Conservation (phyloP, 2,113 vertebrate genomes). For the Trachemys scripta region DNA sequence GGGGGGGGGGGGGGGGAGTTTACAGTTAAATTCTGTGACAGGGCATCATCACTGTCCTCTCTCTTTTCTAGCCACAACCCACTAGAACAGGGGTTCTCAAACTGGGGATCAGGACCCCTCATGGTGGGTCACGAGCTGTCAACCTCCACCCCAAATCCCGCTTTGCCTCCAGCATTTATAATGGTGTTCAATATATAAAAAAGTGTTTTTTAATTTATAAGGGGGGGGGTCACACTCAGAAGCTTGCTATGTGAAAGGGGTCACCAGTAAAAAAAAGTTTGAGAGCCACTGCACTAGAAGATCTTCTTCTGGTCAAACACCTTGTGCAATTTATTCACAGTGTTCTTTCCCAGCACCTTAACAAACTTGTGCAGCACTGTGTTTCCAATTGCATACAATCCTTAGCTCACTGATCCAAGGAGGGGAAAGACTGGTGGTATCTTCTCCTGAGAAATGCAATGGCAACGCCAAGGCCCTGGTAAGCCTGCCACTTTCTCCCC, state of each 20-base stretch:
- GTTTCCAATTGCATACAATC: not conserved
- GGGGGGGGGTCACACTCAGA: no score
- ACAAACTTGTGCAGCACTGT: not conserved
- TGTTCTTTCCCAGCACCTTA: not conserved
- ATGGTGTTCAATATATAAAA: no score
- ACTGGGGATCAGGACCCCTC: no score
- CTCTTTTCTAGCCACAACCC: not conserved
- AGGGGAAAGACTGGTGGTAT: not conserved
- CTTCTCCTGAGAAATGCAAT: not conserved
- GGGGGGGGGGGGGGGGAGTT: not conserved
- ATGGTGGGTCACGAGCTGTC: no score
- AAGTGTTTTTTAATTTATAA: no score
- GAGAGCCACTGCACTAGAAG: not conserved
- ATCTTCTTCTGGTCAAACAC: not conserved
- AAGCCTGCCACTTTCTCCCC: not conserved
- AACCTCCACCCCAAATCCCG: no score
- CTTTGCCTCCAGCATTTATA: no score
- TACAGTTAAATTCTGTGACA: not conserved
- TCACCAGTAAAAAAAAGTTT: no score
- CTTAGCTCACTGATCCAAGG: not conserved
- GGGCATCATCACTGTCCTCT: not conserved
- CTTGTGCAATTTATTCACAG: not conserved
- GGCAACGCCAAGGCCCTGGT: not conserved
- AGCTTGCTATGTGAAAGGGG: no score
- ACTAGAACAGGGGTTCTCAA: not conserved